Evolutionary conservation across 2,888 invertebrate genomes (phyloP).

Genomic region (Phyto melanocephala): DNA sequence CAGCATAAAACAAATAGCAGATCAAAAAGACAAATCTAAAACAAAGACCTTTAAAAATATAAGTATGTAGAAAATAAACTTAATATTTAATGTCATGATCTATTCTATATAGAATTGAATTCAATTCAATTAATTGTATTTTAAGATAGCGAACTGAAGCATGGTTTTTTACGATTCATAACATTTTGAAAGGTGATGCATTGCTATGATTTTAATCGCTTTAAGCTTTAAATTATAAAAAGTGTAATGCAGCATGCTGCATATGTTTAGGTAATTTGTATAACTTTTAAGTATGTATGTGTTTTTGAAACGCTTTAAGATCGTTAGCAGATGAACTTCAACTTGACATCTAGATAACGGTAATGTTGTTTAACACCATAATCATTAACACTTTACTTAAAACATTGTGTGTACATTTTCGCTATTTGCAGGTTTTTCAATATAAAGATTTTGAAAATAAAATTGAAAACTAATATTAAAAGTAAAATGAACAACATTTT

Average conservation of each 20-base stretch:
- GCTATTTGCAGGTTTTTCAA: not conserved
- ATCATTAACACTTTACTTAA: conserved; percentile 24
- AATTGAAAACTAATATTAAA: too few relatives aligned
- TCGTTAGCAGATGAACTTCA: conserved; percentile 42
- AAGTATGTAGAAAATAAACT: not conserved
- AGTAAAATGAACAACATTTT: not conserved
- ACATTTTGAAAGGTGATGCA: conserved; percentile 25
- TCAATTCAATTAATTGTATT: conserved; percentile 6
- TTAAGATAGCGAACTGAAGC: not conserved
- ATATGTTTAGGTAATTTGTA: not conserved
- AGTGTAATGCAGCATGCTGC: not conserved
- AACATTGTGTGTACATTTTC: not conserved
- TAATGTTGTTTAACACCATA: conserved; percentile 21
- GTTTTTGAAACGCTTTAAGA: too few relatives aligned
- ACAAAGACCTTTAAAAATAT: too few relatives aligned
- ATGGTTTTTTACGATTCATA: not conserved
- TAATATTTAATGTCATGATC: not conserved
- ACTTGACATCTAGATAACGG: conserved; percentile 43
- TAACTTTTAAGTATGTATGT: not conserved
- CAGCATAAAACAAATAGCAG: not conserved
- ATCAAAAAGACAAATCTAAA: not conserved
- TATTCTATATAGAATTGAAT: not conserved
- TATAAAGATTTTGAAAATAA: too few relatives aligned
- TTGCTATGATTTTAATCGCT: conserved; percentile 44
- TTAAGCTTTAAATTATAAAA: conserved; percentile 36